These are phyloP conservation scores for Zaprionus davidi DNA, from an alignment of 1,140 invertebrate genomes.

Conservation along the genomic window DNA sequence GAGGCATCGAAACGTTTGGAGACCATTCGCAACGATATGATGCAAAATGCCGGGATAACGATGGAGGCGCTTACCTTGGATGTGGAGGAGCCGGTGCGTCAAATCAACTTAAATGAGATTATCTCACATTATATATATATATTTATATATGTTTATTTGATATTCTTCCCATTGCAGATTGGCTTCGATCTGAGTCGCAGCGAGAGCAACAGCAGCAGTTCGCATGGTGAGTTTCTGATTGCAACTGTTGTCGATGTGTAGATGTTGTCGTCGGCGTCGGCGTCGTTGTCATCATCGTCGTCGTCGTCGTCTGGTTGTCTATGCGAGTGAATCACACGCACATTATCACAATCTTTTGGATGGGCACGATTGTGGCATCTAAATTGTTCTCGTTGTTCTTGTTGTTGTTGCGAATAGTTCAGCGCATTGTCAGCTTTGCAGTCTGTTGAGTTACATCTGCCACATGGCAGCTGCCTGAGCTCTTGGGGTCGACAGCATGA, in stretches of 20 bases:
- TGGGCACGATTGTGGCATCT: slow-evolving; percentile 40
- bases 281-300: background rate
- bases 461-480: slow-evolving; percentile 30
- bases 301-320: slow-evolving; percentile 39
- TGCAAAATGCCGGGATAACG: slow-evolving; percentile 51
- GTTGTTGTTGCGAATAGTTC: slow-evolving; percentile 30
- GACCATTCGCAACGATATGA: slow-evolving; percentile 76
- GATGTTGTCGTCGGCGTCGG: slow-evolving; percentile 1
- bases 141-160: slow-evolving; percentile 5
- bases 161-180: slow-evolving; percentile 84
- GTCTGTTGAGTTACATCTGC: slow-evolving; percentile 30
- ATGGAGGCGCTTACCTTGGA: slow-evolving; percentile 85
- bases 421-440: slow-evolving; percentile 34
- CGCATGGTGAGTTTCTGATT: slow-evolving; percentile 59
- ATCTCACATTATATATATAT: background rate
- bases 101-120: background rate
- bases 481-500: slow-evolving; percentile 40
- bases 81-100: slow-evolving; percentile 89
- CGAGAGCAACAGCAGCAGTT: slow-evolving; percentile 63
- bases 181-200: slow-evolving; percentile 87
- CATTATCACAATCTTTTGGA: slow-evolving; percentile 39
- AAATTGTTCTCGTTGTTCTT: slow-evolving; percentile 26
- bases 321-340: slow-evolving; percentile 52
- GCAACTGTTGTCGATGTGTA: slow-evolving; percentile 35
- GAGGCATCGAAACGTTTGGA: slow-evolving; percentile 69